Base-by-base conservation (phyloP, 2,113 vertebrate species). In the Labeo catla region DNA sequence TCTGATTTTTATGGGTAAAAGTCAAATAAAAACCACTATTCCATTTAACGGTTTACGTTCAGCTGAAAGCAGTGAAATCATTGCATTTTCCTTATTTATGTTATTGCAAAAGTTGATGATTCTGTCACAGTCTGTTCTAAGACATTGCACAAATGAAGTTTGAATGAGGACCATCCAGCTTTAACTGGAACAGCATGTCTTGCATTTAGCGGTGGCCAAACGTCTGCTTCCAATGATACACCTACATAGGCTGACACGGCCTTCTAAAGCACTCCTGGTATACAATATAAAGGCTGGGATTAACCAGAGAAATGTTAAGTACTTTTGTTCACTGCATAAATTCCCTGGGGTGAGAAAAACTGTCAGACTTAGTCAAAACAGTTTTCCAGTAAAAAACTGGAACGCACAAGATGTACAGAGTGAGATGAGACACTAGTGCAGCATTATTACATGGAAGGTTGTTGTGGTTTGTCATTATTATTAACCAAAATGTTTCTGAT, bases 81-180 rank as follows among this genome's bases (percentile, higher is more conserved):
- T 86, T 28, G 2, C 86, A 83, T 88, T 87, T 49, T 86, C 78
- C 49, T 11, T 65, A 81, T 85, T 86, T 85, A 77, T 86, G 84
- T 52, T 81, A 77, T 89, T 89, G 89, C 90, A 88, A 85, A 81
- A 86, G 74, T 87, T 89, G 87, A 90, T 89, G 66, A 88, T 90
- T 88, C 73, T 86, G 80, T 86, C 86, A 82, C 90, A 87, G 91
- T 90, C 90, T 89, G 87, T 88, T 87, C 84, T 88, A 87, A 91
- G 91, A 85, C 86, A 88, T 92, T 78, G 78, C 88, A 91, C 81
- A 87, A 92, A 91, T 87, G 80, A 52, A 82, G 78, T 65, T 76
- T 9, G 93, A 93, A 94, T 93, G 84, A 91, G 76, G 85, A 93
- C 89, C 93, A 92, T 86, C 85, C 65, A 84, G 81, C 36, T 86